Evolutionary conservation across 2,797 vertebrate species (phyloP).

Genomic region (Falco biarmicus): DNA sequence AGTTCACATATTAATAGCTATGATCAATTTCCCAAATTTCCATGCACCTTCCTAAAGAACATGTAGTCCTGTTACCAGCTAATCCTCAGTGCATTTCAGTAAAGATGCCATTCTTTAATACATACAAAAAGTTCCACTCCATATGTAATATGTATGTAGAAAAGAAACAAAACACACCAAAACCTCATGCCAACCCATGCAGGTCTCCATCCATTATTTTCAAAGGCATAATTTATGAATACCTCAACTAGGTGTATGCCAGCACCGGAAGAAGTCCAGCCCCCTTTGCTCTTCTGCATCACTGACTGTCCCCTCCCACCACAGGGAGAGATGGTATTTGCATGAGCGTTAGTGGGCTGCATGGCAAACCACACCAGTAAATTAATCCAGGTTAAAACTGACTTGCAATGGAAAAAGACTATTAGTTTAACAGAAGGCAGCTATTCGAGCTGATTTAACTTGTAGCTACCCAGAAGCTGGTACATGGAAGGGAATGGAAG

Average conservation of each 20-base stretch:
- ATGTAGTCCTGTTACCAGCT: neutral
- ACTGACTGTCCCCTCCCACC: accelerated
- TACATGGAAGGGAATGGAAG: neutral
- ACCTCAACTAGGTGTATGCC: neutral
- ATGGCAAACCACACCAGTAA: neutral
- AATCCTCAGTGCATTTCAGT: neutral
- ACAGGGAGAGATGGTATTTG: neutral
- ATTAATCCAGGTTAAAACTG: neutral
- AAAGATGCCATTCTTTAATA: neutral
- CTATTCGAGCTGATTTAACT: neutral
- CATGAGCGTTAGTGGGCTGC: neutral
- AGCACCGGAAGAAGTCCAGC: neutral
- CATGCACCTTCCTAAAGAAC: neutral
- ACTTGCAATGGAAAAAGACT: neutral
- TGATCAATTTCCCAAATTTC: neutral
- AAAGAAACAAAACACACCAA: neutral
- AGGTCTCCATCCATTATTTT: neutral
- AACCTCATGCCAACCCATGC: neutral
- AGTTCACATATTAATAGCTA: neutral
- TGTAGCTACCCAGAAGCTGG: neutral
- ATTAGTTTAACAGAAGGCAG: neutral
- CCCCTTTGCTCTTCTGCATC: neutral
- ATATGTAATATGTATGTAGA: neutral
- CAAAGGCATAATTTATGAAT: neutral
- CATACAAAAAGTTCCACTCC: neutral